These are phyloP conservation scores for Misgurnus mizolepis DNA, from an alignment of 2,113 vertebrate species.

Conservation along the genomic window DNA sequence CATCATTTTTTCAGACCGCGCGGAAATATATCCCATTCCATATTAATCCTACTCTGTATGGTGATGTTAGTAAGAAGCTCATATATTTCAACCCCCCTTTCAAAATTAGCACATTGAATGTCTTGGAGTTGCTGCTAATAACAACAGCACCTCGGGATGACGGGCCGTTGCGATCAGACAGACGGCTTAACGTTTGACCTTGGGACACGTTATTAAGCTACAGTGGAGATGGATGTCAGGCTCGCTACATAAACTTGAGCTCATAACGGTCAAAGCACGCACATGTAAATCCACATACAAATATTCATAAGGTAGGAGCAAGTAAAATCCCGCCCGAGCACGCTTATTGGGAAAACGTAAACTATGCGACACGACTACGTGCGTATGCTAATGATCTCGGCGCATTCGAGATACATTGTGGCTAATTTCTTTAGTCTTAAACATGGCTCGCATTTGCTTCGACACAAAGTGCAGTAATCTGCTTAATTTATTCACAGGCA, in stretches of 20 bases:
- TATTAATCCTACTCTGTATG: slow-evolving; percentile 63
- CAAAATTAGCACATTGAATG: slow-evolving; percentile 61
- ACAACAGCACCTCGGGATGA: slow-evolving; percentile 36
- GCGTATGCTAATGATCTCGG: background rate
- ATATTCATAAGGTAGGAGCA: background rate
- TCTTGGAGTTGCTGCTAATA: slow-evolving; percentile 54
- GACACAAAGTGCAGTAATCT: slow-evolving; percentile 47
- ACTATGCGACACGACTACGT: background rate
- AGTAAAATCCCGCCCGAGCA: background rate
- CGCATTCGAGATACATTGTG: background rate
- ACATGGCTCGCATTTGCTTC: slow-evolving; percentile 42
- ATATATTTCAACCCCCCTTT: slow-evolving; percentile 50
- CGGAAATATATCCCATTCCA: slow-evolving; percentile 67
- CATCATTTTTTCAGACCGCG: slow-evolving; percentile 62
- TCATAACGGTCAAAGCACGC: slow-evolving; percentile 11
- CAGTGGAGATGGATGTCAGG: slow-evolving; percentile 26
- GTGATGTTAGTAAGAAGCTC: slow-evolving; percentile 60
- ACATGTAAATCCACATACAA: slow-evolving; percentile 8
- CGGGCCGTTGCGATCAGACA: slow-evolving; percentile 38
- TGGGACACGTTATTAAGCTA: slow-evolving; percentile 45
- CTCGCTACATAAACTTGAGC: slow-evolving; percentile 34
- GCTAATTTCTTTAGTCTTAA: slow-evolving; percentile 39
- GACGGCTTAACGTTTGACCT: slow-evolving; percentile 51
- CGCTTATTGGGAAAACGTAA: slow-evolving; percentile 4
- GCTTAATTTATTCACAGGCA: slow-evolving; percentile 54